A percentile compares a stretch with the other conserved stretches of the same genome.
These are phyloP conservation scores for Teinopalpus imperialis DNA, from an alignment of 2,888 invertebrate genomes.

Conservation along the genomic window DNA sequence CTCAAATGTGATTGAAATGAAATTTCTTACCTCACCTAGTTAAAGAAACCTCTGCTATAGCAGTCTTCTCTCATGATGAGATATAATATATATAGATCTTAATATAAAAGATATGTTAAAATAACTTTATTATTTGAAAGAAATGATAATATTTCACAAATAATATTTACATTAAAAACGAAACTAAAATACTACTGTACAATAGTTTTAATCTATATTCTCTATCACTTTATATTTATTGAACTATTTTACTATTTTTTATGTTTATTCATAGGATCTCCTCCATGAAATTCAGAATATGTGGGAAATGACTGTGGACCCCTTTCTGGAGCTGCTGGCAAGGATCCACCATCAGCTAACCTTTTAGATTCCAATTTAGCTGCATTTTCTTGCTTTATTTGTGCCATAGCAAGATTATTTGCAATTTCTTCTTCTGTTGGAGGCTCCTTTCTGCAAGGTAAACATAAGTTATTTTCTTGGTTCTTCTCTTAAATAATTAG, in stretches of 20 bases:
- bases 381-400: constrained; percentile 89
- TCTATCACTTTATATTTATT: background rate
- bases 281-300: constrained; percentile 83
- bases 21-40: too few relatives aligned
- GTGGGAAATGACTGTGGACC: constrained; percentile 74
- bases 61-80: too few relatives aligned
- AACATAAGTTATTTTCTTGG: too few relatives aligned
- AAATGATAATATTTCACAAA: too few relatives aligned
- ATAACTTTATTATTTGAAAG: too few relatives aligned
- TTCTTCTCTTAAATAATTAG: too few relatives aligned
- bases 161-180: too few relatives aligned
- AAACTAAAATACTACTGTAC: constrained; percentile 14
- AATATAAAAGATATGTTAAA: too few relatives aligned
- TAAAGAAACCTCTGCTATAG: too few relatives aligned
- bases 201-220: constrained; percentile 15
- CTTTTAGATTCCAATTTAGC: constrained; percentile 84
- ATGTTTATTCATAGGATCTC: constrained; percentile 47
- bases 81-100: too few relatives aligned
- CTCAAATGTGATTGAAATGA: too few relatives aligned
- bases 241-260: constrained; percentile 30
- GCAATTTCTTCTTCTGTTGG: constrained; percentile 88
- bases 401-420: constrained; percentile 86
- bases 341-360: constrained; percentile 66
- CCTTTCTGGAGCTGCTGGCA: constrained; percentile 48
- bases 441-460: constrained; percentile 80